Conservation (phyloP, 2,888 invertebrate species). For the Creontiades dilutus region DNA sequence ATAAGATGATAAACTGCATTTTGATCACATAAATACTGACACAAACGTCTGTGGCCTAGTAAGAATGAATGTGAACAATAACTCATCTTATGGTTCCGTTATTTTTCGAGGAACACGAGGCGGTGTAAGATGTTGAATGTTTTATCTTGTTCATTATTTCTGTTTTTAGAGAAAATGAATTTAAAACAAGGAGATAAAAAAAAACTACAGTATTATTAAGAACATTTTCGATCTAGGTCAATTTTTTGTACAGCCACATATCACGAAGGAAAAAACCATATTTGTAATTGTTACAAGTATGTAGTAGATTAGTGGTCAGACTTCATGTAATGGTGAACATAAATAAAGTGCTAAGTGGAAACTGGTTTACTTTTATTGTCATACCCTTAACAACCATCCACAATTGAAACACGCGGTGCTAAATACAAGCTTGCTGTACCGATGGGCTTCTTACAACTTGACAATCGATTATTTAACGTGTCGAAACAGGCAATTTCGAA, state of each 20-base stretch:
- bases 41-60: background rate
- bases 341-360: conserved; percentile 51
- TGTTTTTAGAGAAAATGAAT: background rate
- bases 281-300: conserved; percentile 31
- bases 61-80: background rate
- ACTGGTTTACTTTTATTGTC: too few relatives aligned
- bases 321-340: conserved; percentile 51
- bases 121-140: background rate
- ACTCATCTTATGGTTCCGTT: background rate
- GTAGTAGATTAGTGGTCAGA: conserved; percentile 16
- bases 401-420: too few relatives aligned
- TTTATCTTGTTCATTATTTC: background rate
- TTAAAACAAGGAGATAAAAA: background rate
- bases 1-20: background rate
- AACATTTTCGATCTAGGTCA: conserved; percentile 35
- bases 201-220: conserved; percentile 31
- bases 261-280: background rate
- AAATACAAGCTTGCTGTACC: too few relatives aligned
- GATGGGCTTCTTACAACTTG: too few relatives aligned
- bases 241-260: conserved; percentile 51
- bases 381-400: too few relatives aligned
- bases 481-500: too few relatives aligned
- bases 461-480: too few relatives aligned
- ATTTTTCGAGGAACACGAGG: background rate
- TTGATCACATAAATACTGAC: background rate